Evolutionary conservation across 2,888 invertebrate genomes (phyloP), one percentile per base, ranked within the genome.

Genomic region (Hirtodrosophila duncani): DNA sequence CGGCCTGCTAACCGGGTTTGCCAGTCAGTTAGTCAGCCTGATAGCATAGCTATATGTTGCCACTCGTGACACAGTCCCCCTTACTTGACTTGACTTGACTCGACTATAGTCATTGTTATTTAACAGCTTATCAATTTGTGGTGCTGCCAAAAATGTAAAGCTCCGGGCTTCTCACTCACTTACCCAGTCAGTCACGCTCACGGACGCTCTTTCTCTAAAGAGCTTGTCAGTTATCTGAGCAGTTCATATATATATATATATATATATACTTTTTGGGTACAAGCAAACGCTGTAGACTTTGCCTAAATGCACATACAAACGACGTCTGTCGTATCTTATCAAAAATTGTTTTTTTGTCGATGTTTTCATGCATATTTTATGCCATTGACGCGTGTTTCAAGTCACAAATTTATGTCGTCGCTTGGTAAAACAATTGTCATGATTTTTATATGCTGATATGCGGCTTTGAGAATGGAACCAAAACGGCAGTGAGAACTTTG

Each of bases 1-100:
- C n/a, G n/a, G n/a, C n/a, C n/a, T n/a, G n/a, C n/a, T n/a, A n/a
- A n/a, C n/a, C n/a, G n/a, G n/a, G n/a, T n/a, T n/a, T n/a, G n/a
- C n/a, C n/a, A n/a, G n/a, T n/a, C n/a, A n/a, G n/a, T n/a, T n/a
- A n/a, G 17, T 5, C 8, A 13, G 20, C 20, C 43, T 34, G 27
- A 39, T 29, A 34, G 57, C 21, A 17, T 30, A 5, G 1, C n/a
- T 13, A 14, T 23, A 3, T 26, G 9, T 51, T 49, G 36, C 23
- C 48, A 67, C 67, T 72, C 66, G 77, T 71, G 80, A 77, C 63
- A 65, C 38, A 49, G 50, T 41, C 41, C 20, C 18, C 36, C 34
- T 7, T 17, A 17, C 21, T 23, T 33, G 44, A 65, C 52, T 42
- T 48, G 36, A 49, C 56, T n/a, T n/a, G n/a, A n/a, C n/a, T n/a